Base-by-base conservation (phyloP, 2,113 vertebrate species). In the Pungitius pungitius region DNA sequence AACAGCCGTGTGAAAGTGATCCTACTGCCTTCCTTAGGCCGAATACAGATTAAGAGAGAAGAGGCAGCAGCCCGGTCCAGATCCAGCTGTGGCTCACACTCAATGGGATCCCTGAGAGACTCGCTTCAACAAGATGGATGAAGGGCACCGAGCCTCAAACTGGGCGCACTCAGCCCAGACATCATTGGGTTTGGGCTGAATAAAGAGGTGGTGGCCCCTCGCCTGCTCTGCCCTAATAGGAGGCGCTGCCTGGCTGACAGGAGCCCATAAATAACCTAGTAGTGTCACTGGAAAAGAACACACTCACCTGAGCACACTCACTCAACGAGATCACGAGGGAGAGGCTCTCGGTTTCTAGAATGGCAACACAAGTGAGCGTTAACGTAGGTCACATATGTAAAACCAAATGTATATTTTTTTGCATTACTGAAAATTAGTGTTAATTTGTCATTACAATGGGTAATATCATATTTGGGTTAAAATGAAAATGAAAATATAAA, bases 261-360 rank as follows among this genome's bases (percentile, higher is more conserved):
- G 86, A 78, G 80, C 83, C 88, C 92, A 94, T 93, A 93, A 94
- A 95, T 94, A 92, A 93, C 89, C 88, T 80, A 84, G 80, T 83
- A 75, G 45, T 75, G 85, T 74, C 79, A 82, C 61, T 42, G 83
- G 90, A 15, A 72, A 74, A 62, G 72, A 91, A 83, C 70, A 80
- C 71, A 73, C 82, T 92, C 89, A 92, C 87, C 85, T 91, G 83
- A 81, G 81, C 85, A 51, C 67, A 78, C 78, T 90, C 62, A 78
- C 75, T 85, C 85, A 75, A 45, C 30, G 37, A 57, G 47, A 74
- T 65, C 87, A 75, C 37, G 5, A 15, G 67, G 83, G 84, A 88
- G 85, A 67, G 4, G 60, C 57, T 47, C 51, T n/a, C 64, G 77
- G 30, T 64, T n/a, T 49, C 30, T 47, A 33, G 39, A 58, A 56